Percentiles rank a stretch among this genome's conserved stretches.
phyloP scores from a whole-genome alignment of 2,888 invertebrate genomes.

The Leptogaster cylindrica region DNA sequence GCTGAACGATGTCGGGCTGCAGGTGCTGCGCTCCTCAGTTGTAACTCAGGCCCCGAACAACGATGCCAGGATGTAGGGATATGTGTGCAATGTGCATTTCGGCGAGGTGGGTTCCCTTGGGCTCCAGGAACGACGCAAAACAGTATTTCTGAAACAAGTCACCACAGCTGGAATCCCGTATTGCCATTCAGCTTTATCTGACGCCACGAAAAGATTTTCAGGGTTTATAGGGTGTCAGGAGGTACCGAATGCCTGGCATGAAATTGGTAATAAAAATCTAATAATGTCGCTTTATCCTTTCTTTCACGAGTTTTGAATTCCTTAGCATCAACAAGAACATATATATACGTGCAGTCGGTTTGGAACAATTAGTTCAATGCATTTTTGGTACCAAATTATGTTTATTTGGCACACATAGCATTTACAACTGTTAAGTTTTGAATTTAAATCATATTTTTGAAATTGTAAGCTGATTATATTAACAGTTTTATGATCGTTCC shows the following conservation, averaged over 20 bases:
- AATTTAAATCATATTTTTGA: too few species aligned
- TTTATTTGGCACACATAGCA: too few species aligned
- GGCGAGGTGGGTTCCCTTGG: not conserved
- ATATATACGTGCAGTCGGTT: not conserved
- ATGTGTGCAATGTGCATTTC: not conserved
- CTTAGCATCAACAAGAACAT: not conserved
- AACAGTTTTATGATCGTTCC: too few species aligned
- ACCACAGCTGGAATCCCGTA: not conserved
- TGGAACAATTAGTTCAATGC: slow-evolving; percentile 32
- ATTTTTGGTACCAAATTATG: too few species aligned
- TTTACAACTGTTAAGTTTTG: too few species aligned
- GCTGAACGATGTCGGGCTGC: not conserved
- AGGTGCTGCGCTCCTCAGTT: not conserved
- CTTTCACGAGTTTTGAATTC: slow-evolving; percentile 27
- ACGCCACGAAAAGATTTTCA: not conserved
- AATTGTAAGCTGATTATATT: too few species aligned
- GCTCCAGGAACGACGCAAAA: not conserved
- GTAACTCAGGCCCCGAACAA: not conserved
- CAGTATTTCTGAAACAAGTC: not conserved
- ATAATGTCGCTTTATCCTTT: slow-evolving; percentile 42
- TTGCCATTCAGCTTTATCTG: not conserved
- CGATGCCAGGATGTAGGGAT: not conserved
- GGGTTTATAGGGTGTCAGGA: not conserved
- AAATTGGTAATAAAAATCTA: slow-evolving; percentile 44
- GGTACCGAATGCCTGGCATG: slow-evolving; percentile 18